A percentile compares a stretch with the other conserved stretches of the same genome.
Conservation (phyloP, 2,113 vertebrate genomes). For the Hucho hucho region DNA sequence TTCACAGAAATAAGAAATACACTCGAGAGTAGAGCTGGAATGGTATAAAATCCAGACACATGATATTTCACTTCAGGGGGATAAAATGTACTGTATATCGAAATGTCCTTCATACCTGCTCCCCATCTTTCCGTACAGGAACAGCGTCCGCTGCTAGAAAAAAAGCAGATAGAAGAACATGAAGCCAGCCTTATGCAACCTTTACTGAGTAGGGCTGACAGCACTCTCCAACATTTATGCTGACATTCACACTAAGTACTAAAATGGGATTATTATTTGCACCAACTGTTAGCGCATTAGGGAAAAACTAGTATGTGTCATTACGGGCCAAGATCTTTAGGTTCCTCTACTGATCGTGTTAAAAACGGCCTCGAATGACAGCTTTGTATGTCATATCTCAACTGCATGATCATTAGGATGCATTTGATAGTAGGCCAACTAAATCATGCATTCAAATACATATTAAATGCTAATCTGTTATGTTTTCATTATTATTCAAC, state of each 20-base stretch:
- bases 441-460: not conserved
- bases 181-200: slow-evolving; percentile 46
- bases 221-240: slow-evolving; percentile 34
- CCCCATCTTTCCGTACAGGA: slow-evolving; percentile 77
- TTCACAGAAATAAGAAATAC: not conserved
- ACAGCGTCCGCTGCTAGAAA: slow-evolving; percentile 72
- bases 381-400: too few species aligned
- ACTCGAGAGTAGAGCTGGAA: not conserved
- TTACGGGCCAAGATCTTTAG: too few species aligned
- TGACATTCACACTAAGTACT: slow-evolving; percentile 45
- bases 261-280: slow-evolving; percentile 62
- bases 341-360: too few species aligned
- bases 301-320: slow-evolving; percentile 41
- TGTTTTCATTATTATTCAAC: not conserved
- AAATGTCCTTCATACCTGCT: slow-evolving; percentile 69
- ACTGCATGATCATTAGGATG: too few species aligned
- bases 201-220: slow-evolving; percentile 48
- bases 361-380: too few species aligned
- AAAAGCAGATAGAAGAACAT: slow-evolving; percentile 33
- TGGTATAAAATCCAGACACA: not conserved
- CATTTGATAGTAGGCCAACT: too few species aligned
- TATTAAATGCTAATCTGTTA: not conserved
- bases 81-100: not conserved
- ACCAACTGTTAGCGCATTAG: slow-evolving; percentile 44
- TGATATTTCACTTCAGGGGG: not conserved